phyloP scores from a whole-genome alignment of 23 tunicate species.

The Clavelina lepadiformis region DNA sequence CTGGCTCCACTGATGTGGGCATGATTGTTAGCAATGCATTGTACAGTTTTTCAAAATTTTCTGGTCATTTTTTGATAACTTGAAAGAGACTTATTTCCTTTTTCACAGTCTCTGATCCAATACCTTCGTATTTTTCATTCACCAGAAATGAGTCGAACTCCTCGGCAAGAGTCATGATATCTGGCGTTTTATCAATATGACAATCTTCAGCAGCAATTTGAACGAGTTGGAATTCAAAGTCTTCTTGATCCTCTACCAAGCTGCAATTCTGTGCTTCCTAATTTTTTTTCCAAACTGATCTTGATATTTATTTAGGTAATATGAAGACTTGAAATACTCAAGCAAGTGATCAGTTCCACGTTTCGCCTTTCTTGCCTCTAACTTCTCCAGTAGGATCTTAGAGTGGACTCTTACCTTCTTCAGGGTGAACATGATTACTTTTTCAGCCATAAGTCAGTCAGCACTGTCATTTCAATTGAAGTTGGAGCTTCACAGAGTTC shows the following conservation, averaged over 20 bases:
- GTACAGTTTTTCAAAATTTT: slow-evolving; percentile 11
- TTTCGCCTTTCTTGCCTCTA: slow-evolving; percentile 3
- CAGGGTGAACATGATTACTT: slow-evolving; percentile 6
- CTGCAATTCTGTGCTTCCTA: slow-evolving; percentile 1
- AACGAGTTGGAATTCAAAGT: not conserved
- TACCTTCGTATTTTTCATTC: slow-evolving; percentile 5
- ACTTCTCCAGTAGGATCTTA: not conserved
- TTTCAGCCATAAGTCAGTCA: slow-evolving; percentile 16
- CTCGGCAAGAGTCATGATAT: slow-evolving; percentile 9
- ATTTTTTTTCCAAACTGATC: slow-evolving; percentile 17
- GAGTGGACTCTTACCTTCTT: not conserved
- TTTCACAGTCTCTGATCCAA: not conserved
- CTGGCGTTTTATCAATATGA: not conserved
- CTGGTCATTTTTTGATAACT: slow-evolving; percentile 13
- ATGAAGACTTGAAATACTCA: slow-evolving; percentile 5
- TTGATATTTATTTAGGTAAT: not conserved
- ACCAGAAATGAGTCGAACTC: slow-evolving; percentile 7
- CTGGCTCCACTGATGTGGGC: slow-evolving; percentile 17
- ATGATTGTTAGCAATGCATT: slow-evolving; percentile 15
- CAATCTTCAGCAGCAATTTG: not conserved
- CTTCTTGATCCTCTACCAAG: not conserved
- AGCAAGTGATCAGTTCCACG: slow-evolving; percentile 9
- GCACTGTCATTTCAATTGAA: slow-evolving; percentile 20
- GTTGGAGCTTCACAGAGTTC: slow-evolving; percentile 10
- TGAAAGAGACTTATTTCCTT: slow-evolving; percentile 6